Base-by-base conservation (phyloP, 2,797 vertebrate genomes). In the Brachymystax lenok region DNA sequence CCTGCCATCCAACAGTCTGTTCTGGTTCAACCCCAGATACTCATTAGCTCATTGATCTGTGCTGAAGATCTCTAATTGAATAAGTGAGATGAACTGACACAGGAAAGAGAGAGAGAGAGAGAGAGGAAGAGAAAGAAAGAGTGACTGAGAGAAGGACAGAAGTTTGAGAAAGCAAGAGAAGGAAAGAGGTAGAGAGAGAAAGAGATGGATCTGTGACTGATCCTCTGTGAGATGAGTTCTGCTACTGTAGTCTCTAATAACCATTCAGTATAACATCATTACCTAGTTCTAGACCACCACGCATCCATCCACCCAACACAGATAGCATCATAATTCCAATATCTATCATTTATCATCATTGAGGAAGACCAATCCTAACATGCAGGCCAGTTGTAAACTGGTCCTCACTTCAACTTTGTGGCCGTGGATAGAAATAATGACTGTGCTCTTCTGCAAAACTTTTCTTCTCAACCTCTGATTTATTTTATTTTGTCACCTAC, bases 281-380 rank as follows among this genome's bases (percentile, higher is more conserved):
- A 46, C 63, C 63, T 56, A 13, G n/a, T 51, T n/a, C 4, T 35
- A 68, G 28, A 4, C 27, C 40, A 46, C 2, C 40, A 46, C 2
- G 2, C 40, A 46, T 46, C 3, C 40, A 46, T 46, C 28, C n/a
- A 8, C n/a, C 66, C 50, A 64, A 27, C 30, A 54, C 27, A 54
- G 75, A 64, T 71, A 64, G 24, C 33, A 71, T 77, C 46, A 35
- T 56, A 56, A 24, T 19, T 5, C 21, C 50, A 13, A 33, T 40
- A 21, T 16, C 40, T 10, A 56, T 19, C 19, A 77, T 77, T 67
- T 21, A 40, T 73, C 70, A 14, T 16, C 17, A 12, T 66, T 50
- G 28, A 51, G 14, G 17, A 56, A 61, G 40, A 19, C 35, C 69
- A 71, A 54, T 46, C 40, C 70, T 73, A 73, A 69, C 73, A 71